Evolutionary conservation across 1,140 invertebrate species (phyloP), one percentile per base, ranked within the genome.

Genomic region (Bombus sibiricus): DNA sequence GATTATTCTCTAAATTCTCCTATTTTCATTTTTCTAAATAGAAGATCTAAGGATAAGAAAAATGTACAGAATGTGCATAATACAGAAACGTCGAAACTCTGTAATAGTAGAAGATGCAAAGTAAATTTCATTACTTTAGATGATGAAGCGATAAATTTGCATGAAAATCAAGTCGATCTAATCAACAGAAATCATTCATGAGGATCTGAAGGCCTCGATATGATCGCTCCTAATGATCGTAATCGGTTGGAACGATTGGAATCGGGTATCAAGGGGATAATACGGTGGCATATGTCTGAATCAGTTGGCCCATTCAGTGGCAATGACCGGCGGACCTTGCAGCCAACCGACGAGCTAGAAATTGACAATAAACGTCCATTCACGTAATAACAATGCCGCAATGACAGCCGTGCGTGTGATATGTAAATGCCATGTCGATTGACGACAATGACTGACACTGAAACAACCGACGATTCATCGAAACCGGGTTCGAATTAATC

Each of bases 291-390:
- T 62, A 22, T 3, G 64, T 71, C 53, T 18, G 53, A 74, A 82
- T 82, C 37, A 18, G 57, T 53, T 41, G 53, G 37, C 3, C 53
- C 47, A 34, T 71, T 43, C 47, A 64, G 18, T 74, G 80, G 69
- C 80, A 82, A 82, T 74, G 80, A 81, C 80, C 80, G 80, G 15
- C 39, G 80, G 39, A 82, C 69, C 80, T 74, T 74, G 80, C 37
- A 12, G 32, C 39, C 80, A 59, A 47, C 8, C 53, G 69, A 8
- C 79, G 79, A 62, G 79, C 80, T 69, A 81, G 69, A 81, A 82
- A 82, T 62, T 71, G 80, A 82, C 80, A 82, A 74, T 82, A 82
- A 74, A 74, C 71, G 69, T 2, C 80, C 39, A 81, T 81, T 81
- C 69, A 81, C 37, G 53, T 59, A 81, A 69, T 53, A 57, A 81